A percentile compares a stretch with the other conserved stretches of the same genome.
phyloP scores from a whole-genome alignment of 2,888 invertebrate species.

The Rhopalosiphum nymphaeae region DNA sequence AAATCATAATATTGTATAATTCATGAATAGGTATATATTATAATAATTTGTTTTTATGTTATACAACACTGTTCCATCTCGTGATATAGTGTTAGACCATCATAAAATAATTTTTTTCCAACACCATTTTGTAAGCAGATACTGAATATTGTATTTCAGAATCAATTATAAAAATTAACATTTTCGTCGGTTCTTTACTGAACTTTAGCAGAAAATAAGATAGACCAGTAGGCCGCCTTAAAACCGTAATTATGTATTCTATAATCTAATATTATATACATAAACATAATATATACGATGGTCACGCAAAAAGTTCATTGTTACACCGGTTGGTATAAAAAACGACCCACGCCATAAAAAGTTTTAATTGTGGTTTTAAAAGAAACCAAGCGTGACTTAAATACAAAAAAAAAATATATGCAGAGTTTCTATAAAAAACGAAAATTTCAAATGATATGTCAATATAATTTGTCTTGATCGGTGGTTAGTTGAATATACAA shows the following conservation, averaged over 20 bases:
- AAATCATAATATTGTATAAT: not conserved
- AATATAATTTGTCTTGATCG: not conserved
- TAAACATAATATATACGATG: not conserved
- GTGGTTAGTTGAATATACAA: not conserved
- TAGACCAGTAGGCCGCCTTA: not conserved
- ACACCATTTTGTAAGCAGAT: not conserved
- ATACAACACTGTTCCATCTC: not conserved
- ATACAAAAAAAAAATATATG: not conserved
- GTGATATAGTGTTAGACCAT: not conserved
- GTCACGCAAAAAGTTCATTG: not conserved
- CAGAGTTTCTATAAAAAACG: not conserved
- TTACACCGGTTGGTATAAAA: not conserved
- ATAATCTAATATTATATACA: not conserved
- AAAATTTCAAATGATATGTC: not conserved
- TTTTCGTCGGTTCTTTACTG: not conserved
- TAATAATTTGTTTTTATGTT: not conserved
- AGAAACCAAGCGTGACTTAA: not conserved
- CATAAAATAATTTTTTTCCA: not conserved
- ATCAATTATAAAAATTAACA: not conserved
- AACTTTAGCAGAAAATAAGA: not conserved
- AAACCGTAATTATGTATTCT: not conserved
- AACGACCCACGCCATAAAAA: not conserved
- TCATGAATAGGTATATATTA: not conserved
- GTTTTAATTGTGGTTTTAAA: conserved; percentile 5
- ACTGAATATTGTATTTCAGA: not conserved